Percentiles rank a stretch among this genome's conserved stretches.
Evolutionary conservation across 2,888 invertebrate genomes (phyloP).

Genomic region (Conops quadrifasciatus): DNA sequence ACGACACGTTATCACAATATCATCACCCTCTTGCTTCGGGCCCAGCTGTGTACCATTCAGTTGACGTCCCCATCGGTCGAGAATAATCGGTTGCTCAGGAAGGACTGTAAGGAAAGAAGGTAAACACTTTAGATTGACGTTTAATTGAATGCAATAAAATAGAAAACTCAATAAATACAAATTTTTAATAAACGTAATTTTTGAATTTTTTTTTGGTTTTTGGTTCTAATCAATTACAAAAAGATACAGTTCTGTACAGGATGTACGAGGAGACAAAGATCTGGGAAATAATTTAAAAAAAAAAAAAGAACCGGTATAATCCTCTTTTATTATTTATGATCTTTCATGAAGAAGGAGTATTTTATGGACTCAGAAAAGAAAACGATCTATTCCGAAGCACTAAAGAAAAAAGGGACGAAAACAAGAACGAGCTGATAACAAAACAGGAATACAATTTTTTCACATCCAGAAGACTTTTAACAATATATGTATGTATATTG

Average conservation of each 20-base stretch:
- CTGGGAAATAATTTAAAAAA: too few relatives aligned
- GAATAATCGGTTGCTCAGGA: conserved; percentile 84
- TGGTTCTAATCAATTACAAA: not conserved
- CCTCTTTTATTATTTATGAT: too few relatives aligned
- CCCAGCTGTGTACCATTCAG: conserved; percentile 82
- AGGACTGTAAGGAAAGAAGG: conserved; percentile 72
- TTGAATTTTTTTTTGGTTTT: not conserved
- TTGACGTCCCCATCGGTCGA: conserved; percentile 84
- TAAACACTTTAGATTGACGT: not conserved
- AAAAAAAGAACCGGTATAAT: too few relatives aligned
- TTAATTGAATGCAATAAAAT: conserved; percentile 13
- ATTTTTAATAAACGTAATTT: not conserved
- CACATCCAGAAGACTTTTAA: too few relatives aligned
- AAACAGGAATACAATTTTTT: too few relatives aligned
- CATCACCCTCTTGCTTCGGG: conserved; percentile 86
- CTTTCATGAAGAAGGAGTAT: too few relatives aligned
- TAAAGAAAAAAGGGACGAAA: too few relatives aligned
- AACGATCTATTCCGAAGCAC: too few relatives aligned
- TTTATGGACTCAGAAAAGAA: too few relatives aligned
- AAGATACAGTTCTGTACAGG: not conserved
- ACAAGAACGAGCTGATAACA: too few relatives aligned
- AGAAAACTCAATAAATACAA: not conserved
- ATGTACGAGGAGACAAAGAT: too few relatives aligned
- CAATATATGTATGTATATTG: too few relatives aligned
- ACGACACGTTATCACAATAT: conserved; percentile 84